Base-by-base conservation (phyloP, 2,113 vertebrate genomes). In the Notothenia coriiceps region DNA sequence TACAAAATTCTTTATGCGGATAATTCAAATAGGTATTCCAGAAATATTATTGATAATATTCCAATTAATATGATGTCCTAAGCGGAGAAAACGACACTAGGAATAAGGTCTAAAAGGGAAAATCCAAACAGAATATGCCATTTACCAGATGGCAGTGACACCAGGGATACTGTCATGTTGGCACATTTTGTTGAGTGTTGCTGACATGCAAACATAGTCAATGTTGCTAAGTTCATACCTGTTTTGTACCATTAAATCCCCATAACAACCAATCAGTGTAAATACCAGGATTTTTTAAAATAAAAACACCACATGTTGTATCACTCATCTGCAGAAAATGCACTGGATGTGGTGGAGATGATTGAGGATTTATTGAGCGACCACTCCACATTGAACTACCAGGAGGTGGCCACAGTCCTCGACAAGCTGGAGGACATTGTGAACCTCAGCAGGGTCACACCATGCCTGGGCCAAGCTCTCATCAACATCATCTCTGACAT, bases 401-500 rank as follows among this genome's bases (percentile, higher is more conserved):
- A 67, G 0, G 94, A 95, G 18, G 84, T 96, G 63, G 62, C 4
- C 35, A 92, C 88, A 1, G 69, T 95, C 14, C 86, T 96, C 51
- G 82, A 80, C 83, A 95, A 94, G 75, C 84, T 96, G 71, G 33
- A 83, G 52, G 91, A 86, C 18, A 62, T 95, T 0, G 43, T 95
- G 2, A 67, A 68, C 0, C 10, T 90, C 47, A 82, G 88, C 0
- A 17, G 63, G 55, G 61, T 95, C 73, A 94, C 91, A 2, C 81
- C 86, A 1, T 14, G 13, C 4, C 51, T 96, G 18, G 94, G 93
- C 6, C 84, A 91, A 46, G 86, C 89, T 68, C 83, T 96, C 0
- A 85, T 95, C 71, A 79, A 91, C 76, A 86, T 94, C 83, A 91
- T 95, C 51, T 94, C 94, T 1, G 77, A 92, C 47, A 93, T 96